Conservation (phyloP, 2,113 vertebrate species). For the Prunella himalayana region DNA sequence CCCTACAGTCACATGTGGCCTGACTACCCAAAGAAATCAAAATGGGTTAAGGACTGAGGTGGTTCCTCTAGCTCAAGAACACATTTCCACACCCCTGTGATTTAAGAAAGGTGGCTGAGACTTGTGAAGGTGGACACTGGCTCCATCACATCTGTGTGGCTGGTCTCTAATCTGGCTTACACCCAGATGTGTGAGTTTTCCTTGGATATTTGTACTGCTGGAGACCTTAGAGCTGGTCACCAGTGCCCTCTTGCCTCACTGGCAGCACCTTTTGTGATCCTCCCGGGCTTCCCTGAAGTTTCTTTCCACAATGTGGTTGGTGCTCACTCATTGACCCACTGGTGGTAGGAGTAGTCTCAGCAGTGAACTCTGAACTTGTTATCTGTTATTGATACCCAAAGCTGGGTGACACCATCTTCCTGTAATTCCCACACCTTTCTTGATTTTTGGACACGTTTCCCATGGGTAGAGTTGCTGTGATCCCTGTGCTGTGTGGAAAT, state of each 20-base stretch:
- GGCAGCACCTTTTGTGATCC: neutral
- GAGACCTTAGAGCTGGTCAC: neutral
- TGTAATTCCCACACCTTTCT: neutral
- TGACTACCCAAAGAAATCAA: neutral
- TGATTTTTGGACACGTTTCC: neutral
- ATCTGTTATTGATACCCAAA: neutral
- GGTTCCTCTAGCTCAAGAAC: neutral
- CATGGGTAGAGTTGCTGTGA: neutral
- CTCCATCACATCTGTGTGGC: neutral
- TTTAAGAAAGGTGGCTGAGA: neutral
- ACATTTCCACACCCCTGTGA: rapidly evolving
- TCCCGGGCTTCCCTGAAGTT: neutral
- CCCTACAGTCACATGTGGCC: neutral
- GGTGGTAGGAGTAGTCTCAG: neutral
- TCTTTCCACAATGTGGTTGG: rapidly evolving
- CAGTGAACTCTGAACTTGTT: neutral
- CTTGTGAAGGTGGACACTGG: neutral
- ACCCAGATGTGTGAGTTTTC: neutral
- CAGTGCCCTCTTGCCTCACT: neutral
- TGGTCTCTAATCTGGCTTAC: neutral
- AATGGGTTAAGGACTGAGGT: neutral
- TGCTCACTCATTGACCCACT: neutral
- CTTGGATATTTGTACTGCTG: neutral
- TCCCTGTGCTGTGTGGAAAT: neutral
- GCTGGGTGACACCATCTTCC: neutral